phyloP scores from a whole-genome alignment of 2,888 invertebrate genomes.

The Aporophyla nigra region DNA sequence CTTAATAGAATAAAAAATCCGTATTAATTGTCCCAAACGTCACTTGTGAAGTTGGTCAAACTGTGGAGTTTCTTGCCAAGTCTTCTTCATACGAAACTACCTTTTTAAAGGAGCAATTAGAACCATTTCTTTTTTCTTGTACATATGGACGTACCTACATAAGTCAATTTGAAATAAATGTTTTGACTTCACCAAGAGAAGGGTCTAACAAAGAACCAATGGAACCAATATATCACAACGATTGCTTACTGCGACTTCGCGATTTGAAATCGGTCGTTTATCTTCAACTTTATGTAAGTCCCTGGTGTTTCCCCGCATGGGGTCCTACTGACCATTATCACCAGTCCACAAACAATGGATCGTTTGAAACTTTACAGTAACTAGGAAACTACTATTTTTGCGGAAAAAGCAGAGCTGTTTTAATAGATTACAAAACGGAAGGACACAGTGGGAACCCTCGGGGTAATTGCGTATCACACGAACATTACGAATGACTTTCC shows the following conservation, averaged over 20 bases:
- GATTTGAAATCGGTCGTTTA: conserved; percentile 14
- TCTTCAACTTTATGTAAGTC: background rate
- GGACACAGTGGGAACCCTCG: no score
- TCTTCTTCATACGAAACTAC: background rate
- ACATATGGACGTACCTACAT: no score
- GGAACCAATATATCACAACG: background rate
- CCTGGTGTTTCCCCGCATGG: no score
- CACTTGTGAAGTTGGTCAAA: background rate
- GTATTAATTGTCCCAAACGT: background rate
- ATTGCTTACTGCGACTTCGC: background rate
- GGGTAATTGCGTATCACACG: no score
- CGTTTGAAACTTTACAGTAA: background rate
- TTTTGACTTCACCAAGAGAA: background rate
- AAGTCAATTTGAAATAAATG: background rate
- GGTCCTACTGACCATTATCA: conserved; percentile 1
- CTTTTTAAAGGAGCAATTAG: background rate
- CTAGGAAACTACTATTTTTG: background rate
- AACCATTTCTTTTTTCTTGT: background rate
- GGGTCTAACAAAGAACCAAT: background rate
- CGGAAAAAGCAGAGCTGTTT: no score
- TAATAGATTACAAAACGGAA: no score
- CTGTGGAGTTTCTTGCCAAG: background rate
- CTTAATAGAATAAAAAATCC: no score
- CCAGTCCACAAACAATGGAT: background rate
- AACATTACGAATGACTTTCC: no score